Conservation (phyloP, 2,888 invertebrate species). For the Alviniconcha strummeri region DNA sequence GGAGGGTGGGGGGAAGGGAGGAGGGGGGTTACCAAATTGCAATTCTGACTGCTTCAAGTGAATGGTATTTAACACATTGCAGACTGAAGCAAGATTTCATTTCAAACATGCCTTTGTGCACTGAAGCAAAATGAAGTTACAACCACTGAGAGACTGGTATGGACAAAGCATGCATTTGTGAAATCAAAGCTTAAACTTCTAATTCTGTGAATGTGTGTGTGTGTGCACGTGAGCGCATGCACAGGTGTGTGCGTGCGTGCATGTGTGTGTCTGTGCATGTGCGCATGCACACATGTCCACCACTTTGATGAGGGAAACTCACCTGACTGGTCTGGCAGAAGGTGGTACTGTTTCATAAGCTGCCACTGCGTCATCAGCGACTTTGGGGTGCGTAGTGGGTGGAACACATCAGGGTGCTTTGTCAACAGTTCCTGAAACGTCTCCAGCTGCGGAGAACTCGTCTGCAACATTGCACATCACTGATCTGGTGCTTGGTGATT, state of each 20-base stretch:
- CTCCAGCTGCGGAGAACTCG: conserved; percentile 77
- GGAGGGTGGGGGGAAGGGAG: neutral
- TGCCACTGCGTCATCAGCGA: conserved; percentile 92
- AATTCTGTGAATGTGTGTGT: too few species aligned
- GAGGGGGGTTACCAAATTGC: neutral
- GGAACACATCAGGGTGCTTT: conserved; percentile 89
- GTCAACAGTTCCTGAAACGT: conserved; percentile 89
- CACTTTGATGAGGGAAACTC: neutral
- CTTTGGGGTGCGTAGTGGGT: conserved; percentile 90
- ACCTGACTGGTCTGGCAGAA: conserved; percentile 92
- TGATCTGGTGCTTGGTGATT: too few species aligned
- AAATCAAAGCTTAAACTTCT: too few species aligned
- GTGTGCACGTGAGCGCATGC: too few species aligned
- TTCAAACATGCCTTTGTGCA: too few species aligned
- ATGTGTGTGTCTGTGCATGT: too few species aligned
- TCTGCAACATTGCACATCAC: conserved; percentile 26
- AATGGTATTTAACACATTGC: neutral
- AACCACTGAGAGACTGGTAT: too few species aligned
- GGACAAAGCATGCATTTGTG: too few species aligned
- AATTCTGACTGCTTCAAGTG: neutral
- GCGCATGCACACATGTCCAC: too few species aligned
- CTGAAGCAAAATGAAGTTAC: too few species aligned
- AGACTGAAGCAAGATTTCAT: too few species aligned
- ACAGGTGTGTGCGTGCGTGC: too few species aligned
- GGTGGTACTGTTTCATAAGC: conserved; percentile 91